Conservation (phyloP, 2,797 vertebrate species). For the Emys orbicularis region DNA sequence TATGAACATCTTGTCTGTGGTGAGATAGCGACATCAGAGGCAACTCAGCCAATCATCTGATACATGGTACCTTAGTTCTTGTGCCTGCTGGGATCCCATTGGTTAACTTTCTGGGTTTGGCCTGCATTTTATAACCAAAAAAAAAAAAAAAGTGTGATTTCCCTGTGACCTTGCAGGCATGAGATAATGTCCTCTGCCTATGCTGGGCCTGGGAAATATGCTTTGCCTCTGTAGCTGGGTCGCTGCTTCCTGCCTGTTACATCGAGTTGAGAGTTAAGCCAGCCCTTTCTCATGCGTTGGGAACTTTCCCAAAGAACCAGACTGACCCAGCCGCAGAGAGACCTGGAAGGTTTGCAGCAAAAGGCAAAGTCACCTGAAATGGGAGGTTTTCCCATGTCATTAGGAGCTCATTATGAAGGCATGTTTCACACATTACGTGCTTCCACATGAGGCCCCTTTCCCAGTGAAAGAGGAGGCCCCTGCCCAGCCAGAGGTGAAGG, state of each 20-base stretch:
- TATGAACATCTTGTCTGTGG: conserved; percentile 50
- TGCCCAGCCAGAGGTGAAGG: background rate
- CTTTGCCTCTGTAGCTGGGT: background rate
- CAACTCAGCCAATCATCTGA: conserved; percentile 47
- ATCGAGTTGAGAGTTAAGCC: background rate
- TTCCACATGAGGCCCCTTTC: conserved; percentile 10
- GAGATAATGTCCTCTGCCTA: background rate
- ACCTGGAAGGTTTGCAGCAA: background rate
- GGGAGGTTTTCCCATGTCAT: background rate
- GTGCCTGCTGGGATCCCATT: background rate
- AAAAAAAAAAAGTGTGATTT: background rate
- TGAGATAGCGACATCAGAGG: background rate
- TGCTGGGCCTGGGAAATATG: background rate
- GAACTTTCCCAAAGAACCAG: rapidly evolving
- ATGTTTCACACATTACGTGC: background rate
- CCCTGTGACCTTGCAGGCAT: background rate
- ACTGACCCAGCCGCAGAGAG: background rate
- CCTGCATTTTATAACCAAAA: background rate
- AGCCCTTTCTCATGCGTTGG: rapidly evolving
- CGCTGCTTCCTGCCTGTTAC: background rate
- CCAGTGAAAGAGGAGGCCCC: background rate
- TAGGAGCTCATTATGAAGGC: conserved; percentile 6
- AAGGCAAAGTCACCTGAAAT: background rate
- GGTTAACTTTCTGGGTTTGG: conserved; percentile 37
- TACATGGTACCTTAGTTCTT: conserved; percentile 23